Evolutionary conservation across 2,888 invertebrate species (phyloP).

Genomic region (Meloe dianella): DNA sequence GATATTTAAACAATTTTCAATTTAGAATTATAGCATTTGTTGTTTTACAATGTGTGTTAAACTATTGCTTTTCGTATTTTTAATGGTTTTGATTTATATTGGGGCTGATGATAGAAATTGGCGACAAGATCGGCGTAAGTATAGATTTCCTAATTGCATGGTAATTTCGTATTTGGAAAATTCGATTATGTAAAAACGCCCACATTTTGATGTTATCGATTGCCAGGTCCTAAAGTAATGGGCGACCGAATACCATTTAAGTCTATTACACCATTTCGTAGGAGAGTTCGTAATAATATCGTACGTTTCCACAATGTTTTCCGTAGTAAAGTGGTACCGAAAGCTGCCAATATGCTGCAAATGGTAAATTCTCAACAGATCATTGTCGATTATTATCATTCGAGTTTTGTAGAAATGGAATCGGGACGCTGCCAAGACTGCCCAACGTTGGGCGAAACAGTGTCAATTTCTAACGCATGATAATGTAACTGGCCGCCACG

Average conservation of each 20-base stretch:
- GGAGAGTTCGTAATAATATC: constrained; percentile 72
- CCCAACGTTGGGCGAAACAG: constrained; percentile 76
- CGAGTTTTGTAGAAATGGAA: constrained; percentile 72
- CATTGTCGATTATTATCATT: constrained; percentile 10
- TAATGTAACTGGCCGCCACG: constrained; percentile 68
- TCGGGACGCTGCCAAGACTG: constrained; percentile 70
- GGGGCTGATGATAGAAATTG: constrained; percentile 24
- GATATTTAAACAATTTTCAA: not conserved
- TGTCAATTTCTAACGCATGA: constrained; percentile 76
- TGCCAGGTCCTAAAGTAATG: constrained; percentile 65
- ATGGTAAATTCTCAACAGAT: constrained; percentile 66
- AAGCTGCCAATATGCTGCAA: constrained; percentile 79
- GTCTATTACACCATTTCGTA: constrained; percentile 64
- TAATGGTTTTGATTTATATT: not conserved
- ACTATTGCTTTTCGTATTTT: not conserved
- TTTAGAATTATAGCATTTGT: not conserved
- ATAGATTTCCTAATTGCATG: not conserved
- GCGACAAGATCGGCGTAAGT: constrained; percentile 43
- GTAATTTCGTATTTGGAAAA: not conserved
- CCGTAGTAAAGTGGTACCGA: constrained; percentile 74
- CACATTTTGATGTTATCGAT: not conserved
- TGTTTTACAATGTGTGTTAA: not conserved
- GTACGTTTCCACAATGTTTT: constrained; percentile 79
- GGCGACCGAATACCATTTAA: constrained; percentile 65
- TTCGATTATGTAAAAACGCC: not conserved